Base-by-base conservation (phyloP, 2,888 invertebrate genomes). In the Eurois occulta region DNA sequence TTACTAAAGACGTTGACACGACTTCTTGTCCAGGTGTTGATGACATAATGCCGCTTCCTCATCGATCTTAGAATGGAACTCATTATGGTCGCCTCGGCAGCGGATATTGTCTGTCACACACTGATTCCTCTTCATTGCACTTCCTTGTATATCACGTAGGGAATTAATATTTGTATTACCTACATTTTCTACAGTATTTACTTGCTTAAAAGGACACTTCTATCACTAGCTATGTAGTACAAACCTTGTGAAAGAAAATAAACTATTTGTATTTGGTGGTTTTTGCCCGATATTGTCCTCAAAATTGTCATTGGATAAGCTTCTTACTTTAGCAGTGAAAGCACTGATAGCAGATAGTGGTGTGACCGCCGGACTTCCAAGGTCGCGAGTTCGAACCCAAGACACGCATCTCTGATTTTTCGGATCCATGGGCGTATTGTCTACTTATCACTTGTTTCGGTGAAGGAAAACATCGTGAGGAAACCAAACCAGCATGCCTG, bases 51-150 rank as follows among this genome's bases (percentile, higher is more conserved):
- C n/a, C 60, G 32, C 70, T 86, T 81, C 79, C 77, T 86, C 52
- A 76, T 79, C 58, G 52, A 64, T 66, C 77, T 66, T 72, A 72
- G 69, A 80, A 68, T 79, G 72, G 43, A 81, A 72, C 81, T 84
- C 84, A 84, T 84, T 86, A 68, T 71, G 66, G 21, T 38, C 72
- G 28, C 28, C 73, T 71, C 35, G 38, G 18, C 66, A 41, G 66
- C 84, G 81, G 82, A 82, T 81, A 84, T 86, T 46, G 83, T 65
- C 78, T 80, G 46, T 79, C 75, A 86, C 43, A 81, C 64, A 78
- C 74, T 78, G 72, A 86, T 77, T 43, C 72, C 41, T 84, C 67
- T 74, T 76, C 68, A 67, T 70, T 74, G 62, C 75, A 70, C 77
- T 86, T 86, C 86, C 75, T 69, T 74, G 62, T 21, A 79, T 38